Base-by-base conservation (phyloP, 37 sponge, comb jelly and placozoan genomes). In the Ianthella basta region DNA sequence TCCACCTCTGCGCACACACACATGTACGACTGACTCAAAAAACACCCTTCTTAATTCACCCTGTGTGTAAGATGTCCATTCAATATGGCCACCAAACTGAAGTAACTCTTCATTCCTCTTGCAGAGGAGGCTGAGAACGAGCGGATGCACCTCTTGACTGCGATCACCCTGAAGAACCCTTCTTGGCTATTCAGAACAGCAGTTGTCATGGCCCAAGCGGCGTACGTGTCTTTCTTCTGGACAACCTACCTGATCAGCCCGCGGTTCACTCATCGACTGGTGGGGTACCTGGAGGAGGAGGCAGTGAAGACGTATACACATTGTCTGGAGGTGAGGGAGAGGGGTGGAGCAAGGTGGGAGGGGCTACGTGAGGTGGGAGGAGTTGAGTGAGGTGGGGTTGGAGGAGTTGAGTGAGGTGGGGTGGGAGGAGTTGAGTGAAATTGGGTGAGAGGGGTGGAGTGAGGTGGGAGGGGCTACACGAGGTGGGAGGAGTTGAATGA, bases 81-180 rank as follows among this genome's bases (percentile, higher is more conserved):
- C n/a, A n/a, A n/a, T n/a, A n/a, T n/a, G n/a, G n/a, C n/a, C n/a
- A n/a, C n/a, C n/a, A n/a, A n/a, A n/a, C n/a, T n/a, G n/a, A n/a
- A n/a, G n/a, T n/a, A n/a, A n/a, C n/a, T n/a, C n/a, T n/a, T n/a
- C n/a, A n/a, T 20, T 72, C 6, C 21, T 5, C 21, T 72, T 67
- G 24, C 61, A 90, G 97, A 96, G 88, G 97, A 96, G 73, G 97
- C 97, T 4, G 97, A 96, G 90, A 96, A 96, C 84, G 97, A 96
- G 82, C 69, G 97, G 41, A 96, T 96, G 97, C 97, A 96, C 63
- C 89, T 96, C 21, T 78, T 96, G 59, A 96, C 97, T 20, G 90
- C 90, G 0, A 64, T 96, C 57, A 88, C 83, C 18, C 78, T 96
- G 60, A 86, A 73, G 59, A 86, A 85, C 0, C 97, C 97, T 50